Percentiles rank a stretch among this genome's conserved stretches.
These are phyloP conservation scores for Silurus aristotelis DNA, from an alignment of 2,797 vertebrate genomes.

Conservation along the genomic window DNA sequence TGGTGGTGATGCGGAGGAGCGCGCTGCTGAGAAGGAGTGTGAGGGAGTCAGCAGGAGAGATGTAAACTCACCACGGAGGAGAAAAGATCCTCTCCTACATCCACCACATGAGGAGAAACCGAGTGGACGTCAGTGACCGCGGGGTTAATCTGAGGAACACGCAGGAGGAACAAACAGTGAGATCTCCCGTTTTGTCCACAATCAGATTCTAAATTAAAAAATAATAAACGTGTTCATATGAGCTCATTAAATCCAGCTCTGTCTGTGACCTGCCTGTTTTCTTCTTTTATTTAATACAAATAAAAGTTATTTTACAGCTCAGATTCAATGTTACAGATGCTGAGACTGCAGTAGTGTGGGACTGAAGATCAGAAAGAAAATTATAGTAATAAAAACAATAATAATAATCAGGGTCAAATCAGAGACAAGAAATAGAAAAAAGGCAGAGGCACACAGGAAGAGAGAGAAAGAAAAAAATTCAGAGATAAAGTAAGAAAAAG, in stretches of 20 bases:
- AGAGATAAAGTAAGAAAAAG: background rate
- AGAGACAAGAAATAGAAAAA: background rate
- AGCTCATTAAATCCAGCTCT: background rate
- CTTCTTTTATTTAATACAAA: background rate
- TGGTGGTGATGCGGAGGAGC: constrained; percentile 50
- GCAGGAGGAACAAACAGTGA: background rate
- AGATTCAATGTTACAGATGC: no score
- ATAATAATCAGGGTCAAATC: background rate
- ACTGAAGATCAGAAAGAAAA: no score
- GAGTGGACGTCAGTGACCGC: constrained; percentile 78
- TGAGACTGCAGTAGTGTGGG: no score
- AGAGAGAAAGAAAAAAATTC: background rate
- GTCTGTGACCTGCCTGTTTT: background rate
- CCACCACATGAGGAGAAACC: constrained; percentile 76
- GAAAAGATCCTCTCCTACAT: constrained; percentile 68
- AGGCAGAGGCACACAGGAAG: background rate
- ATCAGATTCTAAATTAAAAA: background rate
- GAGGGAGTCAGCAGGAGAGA: background rate
- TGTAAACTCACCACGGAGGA: constrained; percentile 61
- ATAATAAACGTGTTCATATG: background rate
- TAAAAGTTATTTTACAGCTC: no score
- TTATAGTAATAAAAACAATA: background rate
- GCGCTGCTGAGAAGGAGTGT: no score
- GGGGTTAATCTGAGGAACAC: constrained; percentile 79
- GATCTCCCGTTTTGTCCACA: background rate